Evolutionary conservation across 2,113 vertebrate species (phyloP).

Genomic region (Athene cunicularia): DNA sequence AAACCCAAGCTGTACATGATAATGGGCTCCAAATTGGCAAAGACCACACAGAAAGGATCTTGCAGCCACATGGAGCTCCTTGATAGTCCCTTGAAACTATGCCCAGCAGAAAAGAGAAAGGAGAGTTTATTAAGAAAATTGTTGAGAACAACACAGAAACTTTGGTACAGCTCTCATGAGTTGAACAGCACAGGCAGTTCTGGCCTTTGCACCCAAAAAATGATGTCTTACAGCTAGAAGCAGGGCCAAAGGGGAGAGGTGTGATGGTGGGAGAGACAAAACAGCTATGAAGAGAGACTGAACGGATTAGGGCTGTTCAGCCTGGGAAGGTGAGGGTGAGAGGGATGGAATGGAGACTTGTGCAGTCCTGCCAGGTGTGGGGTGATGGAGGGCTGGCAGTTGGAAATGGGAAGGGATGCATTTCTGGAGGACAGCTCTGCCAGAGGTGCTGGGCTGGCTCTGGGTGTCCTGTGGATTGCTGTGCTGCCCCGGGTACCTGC

Average conservation of each 20-base stretch:
- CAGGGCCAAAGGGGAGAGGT: not conserved
- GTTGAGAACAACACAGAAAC: not conserved
- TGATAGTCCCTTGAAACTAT: not conserved
- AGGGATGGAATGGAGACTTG: not conserved
- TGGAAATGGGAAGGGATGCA: rapidly evolving
- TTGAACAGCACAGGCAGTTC: not conserved
- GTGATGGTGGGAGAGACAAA: not conserved
- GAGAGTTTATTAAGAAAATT: not conserved
- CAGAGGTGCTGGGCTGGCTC: not conserved
- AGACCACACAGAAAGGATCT: not conserved
- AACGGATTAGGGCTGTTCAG: not conserved
- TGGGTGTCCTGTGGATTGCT: not conserved
- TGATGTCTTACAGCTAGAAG: not conserved
- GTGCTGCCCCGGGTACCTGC: not conserved
- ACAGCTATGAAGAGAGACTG: rapidly evolving
- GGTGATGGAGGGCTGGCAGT: not conserved
- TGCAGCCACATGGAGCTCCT: not conserved
- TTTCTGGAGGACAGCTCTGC: not conserved
- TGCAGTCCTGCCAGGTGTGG: rapidly evolving
- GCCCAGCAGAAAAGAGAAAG: not conserved
- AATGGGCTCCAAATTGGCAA: not conserved
- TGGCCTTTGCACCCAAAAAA: not conserved
- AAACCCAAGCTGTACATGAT: rapidly evolving
- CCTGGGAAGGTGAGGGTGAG: not conserved
- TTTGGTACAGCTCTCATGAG: not conserved